Evolutionary conservation across 2,797 vertebrate species (phyloP), one percentile per base, ranked within the genome.

Genomic region (Dicrostonyx torquatus): DNA sequence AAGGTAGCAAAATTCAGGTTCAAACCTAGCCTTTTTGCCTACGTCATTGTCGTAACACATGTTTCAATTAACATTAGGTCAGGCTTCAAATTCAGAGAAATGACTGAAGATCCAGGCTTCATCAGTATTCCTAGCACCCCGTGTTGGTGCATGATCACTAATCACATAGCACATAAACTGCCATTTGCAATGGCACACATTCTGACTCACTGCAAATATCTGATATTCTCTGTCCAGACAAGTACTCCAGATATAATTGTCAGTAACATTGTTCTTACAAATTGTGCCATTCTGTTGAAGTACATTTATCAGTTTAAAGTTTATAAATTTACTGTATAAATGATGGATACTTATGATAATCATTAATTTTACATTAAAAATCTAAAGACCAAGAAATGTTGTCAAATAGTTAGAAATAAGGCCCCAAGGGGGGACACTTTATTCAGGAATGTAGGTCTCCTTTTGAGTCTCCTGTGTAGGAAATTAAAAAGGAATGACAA

Each of bases 381-480:
- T 62, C 26, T 24, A 84, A 78, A 87, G 29, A 40, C 0, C 45
- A 90, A 92, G 4, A 92, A 58, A 86, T 88, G 64, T 90, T 88
- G 64, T 90, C 45, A 90, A 58, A 68, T 82, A 78, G 6, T 87
- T 82, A 88, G 90, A 96, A 83, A 82, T 78, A 50, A 76, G 75
- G 6, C 2, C 22, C 26, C 64, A 93, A 93, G 48, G 0, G 29
- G 37, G 4, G 31, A 31, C 5, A 84, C 48, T 48, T 73, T 75
- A 85, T 48, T 85, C 86, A 43, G 87, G 64, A 70, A 72, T 82
- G 50, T 84, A 86, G 68, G 40, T n/a, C n/a, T n/a, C n/a, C 3
- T 43, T 83, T 55, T 34, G 22, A 24, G 66, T 78, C 66, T 55
- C 40, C 3, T 53, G 40, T 94, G 37, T 48, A 68, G 12, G 3